Percentiles rank a stretch among this genome's conserved stretches.
These are phyloP conservation scores for Colletes collaris DNA, from an alignment of 2,888 invertebrate genomes.

Conservation along the genomic window DNA sequence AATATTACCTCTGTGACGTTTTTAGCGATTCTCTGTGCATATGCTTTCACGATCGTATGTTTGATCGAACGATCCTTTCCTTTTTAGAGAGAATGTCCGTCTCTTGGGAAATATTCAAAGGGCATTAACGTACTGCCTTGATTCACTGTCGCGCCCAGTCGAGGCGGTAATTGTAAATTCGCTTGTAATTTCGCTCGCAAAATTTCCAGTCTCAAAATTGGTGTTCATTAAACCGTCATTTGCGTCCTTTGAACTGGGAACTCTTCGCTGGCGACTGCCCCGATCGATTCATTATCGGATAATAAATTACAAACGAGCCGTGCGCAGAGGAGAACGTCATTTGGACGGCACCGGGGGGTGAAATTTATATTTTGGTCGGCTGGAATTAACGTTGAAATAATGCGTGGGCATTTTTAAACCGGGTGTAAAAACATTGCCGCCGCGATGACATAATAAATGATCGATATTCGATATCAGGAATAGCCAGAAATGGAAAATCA, in stretches of 20 bases:
- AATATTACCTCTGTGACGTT: too few species aligned
- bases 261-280: not conserved
- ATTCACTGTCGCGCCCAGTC: constrained; percentile 1
- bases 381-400: not conserved
- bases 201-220: constrained; percentile 34
- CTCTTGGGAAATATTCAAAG: not conserved
- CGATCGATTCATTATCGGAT: constrained; percentile 36
- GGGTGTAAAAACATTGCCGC: too few species aligned
- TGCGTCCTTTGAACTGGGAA: constrained; percentile 7
- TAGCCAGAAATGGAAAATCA: too few species aligned
- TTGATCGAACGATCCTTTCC: not conserved
- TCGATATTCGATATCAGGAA: too few species aligned
- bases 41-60: not conserved
- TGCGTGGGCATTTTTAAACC: too few species aligned
- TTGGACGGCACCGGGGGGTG: constrained; percentile 5
- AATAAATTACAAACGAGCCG: constrained; percentile 30
- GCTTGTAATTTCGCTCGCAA: constrained; percentile 12
- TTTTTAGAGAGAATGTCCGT: not conserved
- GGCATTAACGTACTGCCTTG: too few species aligned
- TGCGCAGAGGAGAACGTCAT: constrained; percentile 3
- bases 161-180: constrained; percentile 20
- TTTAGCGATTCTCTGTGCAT: not conserved
- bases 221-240: constrained; percentile 43
- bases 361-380: not conserved
- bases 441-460: too few species aligned